phyloP scores from a whole-genome alignment of 1,140 invertebrate species.

The Megathymus violae region DNA sequence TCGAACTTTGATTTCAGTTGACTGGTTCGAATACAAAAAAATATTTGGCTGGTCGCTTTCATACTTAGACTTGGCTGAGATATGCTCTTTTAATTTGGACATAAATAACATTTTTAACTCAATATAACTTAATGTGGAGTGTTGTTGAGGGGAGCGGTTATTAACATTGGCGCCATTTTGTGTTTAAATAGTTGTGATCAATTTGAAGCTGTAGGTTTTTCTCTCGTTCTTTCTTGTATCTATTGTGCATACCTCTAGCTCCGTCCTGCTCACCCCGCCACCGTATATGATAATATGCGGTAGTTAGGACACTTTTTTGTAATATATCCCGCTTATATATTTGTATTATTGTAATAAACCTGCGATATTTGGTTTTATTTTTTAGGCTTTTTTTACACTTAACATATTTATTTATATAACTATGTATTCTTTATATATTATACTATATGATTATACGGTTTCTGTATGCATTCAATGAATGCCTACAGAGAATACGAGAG shows the following conservation, averaged over 20 bases:
- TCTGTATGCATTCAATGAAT: slow-evolving; percentile 21
- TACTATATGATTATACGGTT: slow-evolving; percentile 31
- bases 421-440: slow-evolving; percentile 22
- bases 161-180: slow-evolving; percentile 53
- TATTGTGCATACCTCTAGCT: slow-evolving; percentile 26
- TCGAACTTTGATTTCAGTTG: slow-evolving; percentile 64
- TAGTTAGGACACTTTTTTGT: slow-evolving; percentile 13
- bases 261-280: background rate
- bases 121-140: slow-evolving; percentile 37
- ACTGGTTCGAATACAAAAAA: slow-evolving; percentile 50
- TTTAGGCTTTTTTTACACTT: too few species aligned
- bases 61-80: slow-evolving; percentile 70
- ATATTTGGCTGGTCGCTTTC: slow-evolving; percentile 76
- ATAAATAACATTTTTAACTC: slow-evolving; percentile 42
- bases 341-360: slow-evolving; percentile 1
- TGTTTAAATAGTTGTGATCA: slow-evolving; percentile 26
- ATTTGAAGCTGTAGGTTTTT: slow-evolving; percentile 52
- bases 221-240: slow-evolving; percentile 50
- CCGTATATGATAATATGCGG: slow-evolving; percentile 21
- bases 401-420: background rate
- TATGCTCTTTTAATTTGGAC: slow-evolving; percentile 59
- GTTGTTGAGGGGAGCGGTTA: slow-evolving; percentile 48
- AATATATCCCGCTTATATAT: slow-evolving; percentile 9
- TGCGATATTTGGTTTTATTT: slow-evolving; percentile 4
- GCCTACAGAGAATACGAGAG: too few species aligned